phyloP scores from a whole-genome alignment of 2,888 invertebrate genomes.

The Melanchra persicariae region DNA sequence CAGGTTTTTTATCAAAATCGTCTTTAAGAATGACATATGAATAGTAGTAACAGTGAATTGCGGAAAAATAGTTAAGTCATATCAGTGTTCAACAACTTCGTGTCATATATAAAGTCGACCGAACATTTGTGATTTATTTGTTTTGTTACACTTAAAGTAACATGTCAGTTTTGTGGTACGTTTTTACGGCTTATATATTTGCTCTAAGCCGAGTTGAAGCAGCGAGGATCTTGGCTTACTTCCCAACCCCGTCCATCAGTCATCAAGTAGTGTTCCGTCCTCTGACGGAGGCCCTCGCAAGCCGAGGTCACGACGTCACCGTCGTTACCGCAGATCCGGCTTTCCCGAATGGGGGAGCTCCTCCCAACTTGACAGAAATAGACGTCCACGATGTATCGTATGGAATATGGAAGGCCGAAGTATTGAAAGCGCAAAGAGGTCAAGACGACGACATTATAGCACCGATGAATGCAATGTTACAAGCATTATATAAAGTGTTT shows the following conservation, averaged over 20 bases:
- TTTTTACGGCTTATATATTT: background rate
- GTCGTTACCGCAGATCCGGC: slow-evolving; percentile 82
- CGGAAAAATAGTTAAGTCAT: no score
- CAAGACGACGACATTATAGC: slow-evolving; percentile 17
- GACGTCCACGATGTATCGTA: slow-evolving; percentile 76
- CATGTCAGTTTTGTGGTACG: slow-evolving; percentile 2
- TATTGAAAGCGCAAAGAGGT: slow-evolving; percentile 17
- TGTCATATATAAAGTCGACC: no score
- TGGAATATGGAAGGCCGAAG: slow-evolving; percentile 45
- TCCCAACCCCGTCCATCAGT: slow-evolving; percentile 82
- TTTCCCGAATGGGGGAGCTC: slow-evolving; percentile 69
- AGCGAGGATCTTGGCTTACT: slow-evolving; percentile 68
- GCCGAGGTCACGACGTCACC: slow-evolving; percentile 83
- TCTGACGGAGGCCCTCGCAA: slow-evolving; percentile 79
- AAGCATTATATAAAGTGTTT: slow-evolving; percentile 43
- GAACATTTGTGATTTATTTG: no score
- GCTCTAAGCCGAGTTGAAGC: slow-evolving; percentile 41
- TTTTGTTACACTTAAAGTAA: background rate
- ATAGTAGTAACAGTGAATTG: no score
- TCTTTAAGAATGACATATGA: no score
- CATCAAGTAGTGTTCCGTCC: slow-evolving; percentile 84
- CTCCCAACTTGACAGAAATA: slow-evolving; percentile 81
- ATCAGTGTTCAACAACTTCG: no score
- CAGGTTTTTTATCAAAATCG: no score
- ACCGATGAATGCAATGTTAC: slow-evolving; percentile 20